phyloP scores from a whole-genome alignment of 2,888 invertebrate genomes.

The Pachycephus smyrnensis region DNA sequence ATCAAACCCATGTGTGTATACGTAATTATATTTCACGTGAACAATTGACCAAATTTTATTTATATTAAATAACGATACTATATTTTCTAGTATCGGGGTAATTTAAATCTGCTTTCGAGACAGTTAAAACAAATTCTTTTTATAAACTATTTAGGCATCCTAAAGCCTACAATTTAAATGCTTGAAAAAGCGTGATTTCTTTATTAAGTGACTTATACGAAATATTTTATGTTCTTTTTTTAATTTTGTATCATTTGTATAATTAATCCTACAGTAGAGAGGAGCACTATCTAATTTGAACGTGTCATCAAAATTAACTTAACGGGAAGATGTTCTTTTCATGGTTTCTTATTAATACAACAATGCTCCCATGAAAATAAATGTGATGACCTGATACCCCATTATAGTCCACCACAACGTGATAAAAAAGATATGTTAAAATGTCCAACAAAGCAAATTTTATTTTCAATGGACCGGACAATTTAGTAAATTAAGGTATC shows the following conservation, averaged over 20 bases:
- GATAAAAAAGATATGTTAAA: not conserved
- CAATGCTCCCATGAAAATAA: not conserved
- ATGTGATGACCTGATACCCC: not conserved
- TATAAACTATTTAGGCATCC: not conserved
- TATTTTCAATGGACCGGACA: conserved; percentile 19
- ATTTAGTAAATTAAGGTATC: not conserved
- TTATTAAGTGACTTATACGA: not conserved
- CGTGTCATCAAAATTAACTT: not conserved
- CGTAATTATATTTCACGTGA: conserved; percentile 8
- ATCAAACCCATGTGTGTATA: conserved; percentile 4
- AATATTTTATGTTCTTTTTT: conserved; percentile 12
- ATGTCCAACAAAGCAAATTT: conserved; percentile 1
- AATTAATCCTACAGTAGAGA: not conserved
- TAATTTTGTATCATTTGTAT: conserved; percentile 8
- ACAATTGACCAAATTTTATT: conserved; percentile 9
- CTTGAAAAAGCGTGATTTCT: not conserved
- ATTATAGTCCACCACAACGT: not conserved
- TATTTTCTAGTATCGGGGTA: not conserved
- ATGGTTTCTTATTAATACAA: not conserved
- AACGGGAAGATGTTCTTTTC: not conserved
- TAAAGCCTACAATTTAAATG: not conserved
- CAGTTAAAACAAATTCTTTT: not conserved
- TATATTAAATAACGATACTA: not conserved
- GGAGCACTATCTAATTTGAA: not conserved
- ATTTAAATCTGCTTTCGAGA: not conserved